phyloP scores from a whole-genome alignment of 2,113 vertebrate species.

The Gambusia holbrooki region DNA sequence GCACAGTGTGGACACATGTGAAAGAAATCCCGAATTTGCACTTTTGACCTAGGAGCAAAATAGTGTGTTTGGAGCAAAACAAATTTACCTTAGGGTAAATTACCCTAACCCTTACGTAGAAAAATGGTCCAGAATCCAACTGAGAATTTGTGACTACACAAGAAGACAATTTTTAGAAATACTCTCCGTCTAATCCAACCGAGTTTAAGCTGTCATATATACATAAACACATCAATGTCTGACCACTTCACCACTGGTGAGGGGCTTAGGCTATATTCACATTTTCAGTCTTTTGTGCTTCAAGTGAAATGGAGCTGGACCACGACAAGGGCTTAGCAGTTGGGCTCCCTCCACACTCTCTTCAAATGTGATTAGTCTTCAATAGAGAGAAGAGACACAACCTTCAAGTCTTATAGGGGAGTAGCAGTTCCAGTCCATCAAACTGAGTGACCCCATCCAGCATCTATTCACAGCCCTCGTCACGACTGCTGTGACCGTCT shows the following conservation, averaged over 20 bases:
- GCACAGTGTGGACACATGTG: no score
- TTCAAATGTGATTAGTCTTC: constrained; percentile 57
- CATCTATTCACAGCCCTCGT: constrained; percentile 19
- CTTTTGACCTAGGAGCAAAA: no score
- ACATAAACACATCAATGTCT: no score
- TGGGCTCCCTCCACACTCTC: constrained; percentile 31
- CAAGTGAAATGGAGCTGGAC: constrained; percentile 40
- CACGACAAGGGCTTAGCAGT: constrained; percentile 37
- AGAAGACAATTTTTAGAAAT: no score
- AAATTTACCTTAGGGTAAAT: no score
- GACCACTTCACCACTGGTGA: background rate
- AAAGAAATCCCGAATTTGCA: no score
- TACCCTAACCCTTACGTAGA: no score
- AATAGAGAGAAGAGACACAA: constrained; percentile 32
- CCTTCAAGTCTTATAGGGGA: constrained; percentile 21
- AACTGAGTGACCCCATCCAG: constrained; percentile 34
- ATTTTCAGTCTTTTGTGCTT: constrained; percentile 41
- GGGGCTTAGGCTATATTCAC: constrained; percentile 17
- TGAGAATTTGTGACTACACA: no score
- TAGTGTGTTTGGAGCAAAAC: no score
- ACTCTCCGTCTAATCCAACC: no score
- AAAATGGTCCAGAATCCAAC: no score
- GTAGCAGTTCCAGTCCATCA: constrained; percentile 39
- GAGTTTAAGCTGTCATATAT: no score
- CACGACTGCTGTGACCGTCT: constrained; percentile 10